These are phyloP conservation scores for Babylonia areolata DNA, from an alignment of 1,140 invertebrate genomes.

Conservation along the genomic window DNA sequence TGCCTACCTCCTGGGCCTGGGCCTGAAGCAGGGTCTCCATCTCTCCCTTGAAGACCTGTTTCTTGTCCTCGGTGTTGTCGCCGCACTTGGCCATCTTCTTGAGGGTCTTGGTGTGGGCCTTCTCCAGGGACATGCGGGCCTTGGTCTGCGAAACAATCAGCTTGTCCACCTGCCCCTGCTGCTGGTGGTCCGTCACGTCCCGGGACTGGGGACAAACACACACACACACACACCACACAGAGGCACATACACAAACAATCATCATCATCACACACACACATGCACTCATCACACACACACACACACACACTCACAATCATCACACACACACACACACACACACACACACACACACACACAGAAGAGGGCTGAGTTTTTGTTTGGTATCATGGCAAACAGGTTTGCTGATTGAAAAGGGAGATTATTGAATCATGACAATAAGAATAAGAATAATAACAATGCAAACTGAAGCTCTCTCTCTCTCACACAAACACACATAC, in stretches of 20 bases:
- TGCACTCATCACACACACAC: background rate
- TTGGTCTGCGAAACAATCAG: constrained; percentile 57
- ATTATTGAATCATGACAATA: no score
- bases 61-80: constrained; percentile 51
- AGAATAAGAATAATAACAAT: no score
- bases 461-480: no score
- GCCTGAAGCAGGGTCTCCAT: constrained; percentile 58
- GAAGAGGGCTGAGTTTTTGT: no score
- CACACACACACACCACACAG: background rate
- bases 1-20: constrained; percentile 66
- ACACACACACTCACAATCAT: background rate
- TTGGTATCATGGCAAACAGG: no score
- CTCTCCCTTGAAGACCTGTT: constrained; percentile 66
- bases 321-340: background rate
- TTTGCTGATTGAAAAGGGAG: no score
- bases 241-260: no score
- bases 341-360: background rate
- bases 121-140: constrained; percentile 55
- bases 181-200: constrained; percentile 58
- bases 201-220: constrained; percentile 46
- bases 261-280: background rate
- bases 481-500: background rate
- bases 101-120: constrained; percentile 58
- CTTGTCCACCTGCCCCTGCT: constrained; percentile 59
- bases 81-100: constrained; percentile 63